A percentile compares a stretch with the other conserved stretches of the same genome.
Conservation (phyloP, 2,113 vertebrate species). For the Hippocampus mohnikei region DNA sequence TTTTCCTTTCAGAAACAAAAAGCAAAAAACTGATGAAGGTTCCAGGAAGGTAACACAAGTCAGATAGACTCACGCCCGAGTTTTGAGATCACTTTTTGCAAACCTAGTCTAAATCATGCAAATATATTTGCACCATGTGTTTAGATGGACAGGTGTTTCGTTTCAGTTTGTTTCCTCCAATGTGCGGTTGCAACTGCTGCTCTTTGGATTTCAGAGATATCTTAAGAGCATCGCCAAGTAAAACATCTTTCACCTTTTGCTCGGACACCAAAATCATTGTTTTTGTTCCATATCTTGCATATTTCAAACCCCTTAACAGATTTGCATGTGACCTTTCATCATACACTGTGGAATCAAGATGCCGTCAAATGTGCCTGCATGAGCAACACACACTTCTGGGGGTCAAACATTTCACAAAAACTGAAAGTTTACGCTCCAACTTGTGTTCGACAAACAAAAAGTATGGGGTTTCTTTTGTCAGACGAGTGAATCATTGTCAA, state of each 20-base stretch:
- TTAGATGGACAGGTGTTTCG: background rate
- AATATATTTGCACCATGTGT: background rate
- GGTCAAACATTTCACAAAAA: constrained; percentile 17
- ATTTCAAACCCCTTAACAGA: constrained; percentile 1
- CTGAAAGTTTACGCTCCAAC: background rate
- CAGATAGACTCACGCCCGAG: too few species aligned
- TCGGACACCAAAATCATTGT: constrained; percentile 11
- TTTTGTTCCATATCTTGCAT: constrained; percentile 1
- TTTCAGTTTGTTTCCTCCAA: background rate
- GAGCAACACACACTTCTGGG: constrained; percentile 21
- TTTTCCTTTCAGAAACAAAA: too few species aligned
- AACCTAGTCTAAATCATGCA: background rate
- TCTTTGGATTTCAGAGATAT: background rate
- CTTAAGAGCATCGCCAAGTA: background rate
- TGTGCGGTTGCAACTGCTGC: background rate
- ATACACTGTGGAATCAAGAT: too few species aligned
- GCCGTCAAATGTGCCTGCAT: background rate
- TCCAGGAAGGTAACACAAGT: too few species aligned
- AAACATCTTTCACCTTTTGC: background rate
- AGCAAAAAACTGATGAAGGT: too few species aligned
- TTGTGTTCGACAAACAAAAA: background rate
- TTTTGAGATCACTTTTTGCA: background rate
- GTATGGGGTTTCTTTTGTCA: constrained; percentile 6
- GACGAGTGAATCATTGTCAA: constrained; percentile 47
- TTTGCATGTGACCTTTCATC: constrained; percentile 14